Percentiles rank a stretch among this genome's conserved stretches.
Evolutionary conservation across 2,113 vertebrate species (phyloP).

Genomic region (Trogon melanurus): DNA sequence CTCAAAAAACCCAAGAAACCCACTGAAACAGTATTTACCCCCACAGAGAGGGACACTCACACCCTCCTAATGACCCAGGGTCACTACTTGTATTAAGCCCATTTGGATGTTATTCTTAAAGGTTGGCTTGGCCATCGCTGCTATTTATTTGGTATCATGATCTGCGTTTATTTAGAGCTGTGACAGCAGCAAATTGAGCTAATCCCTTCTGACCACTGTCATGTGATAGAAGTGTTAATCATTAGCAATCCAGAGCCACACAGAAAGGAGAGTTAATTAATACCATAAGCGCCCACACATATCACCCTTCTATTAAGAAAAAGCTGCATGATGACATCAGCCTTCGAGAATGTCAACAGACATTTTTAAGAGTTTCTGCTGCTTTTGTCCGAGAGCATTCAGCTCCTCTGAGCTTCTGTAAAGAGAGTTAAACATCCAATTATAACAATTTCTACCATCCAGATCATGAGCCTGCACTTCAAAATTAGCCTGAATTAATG

Average conservation of each 20-base stretch:
- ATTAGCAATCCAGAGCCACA: neutral
- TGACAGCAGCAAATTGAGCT: neutral
- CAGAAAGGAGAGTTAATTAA: conserved; percentile 8
- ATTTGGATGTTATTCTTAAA: neutral
- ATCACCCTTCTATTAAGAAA: neutral
- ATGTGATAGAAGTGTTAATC: neutral
- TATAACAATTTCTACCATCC: conserved; percentile 50
- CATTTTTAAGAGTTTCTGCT: conserved; percentile 18
- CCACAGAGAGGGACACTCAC: too few relatives aligned
- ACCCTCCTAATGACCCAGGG: neutral
- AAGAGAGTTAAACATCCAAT: conserved; percentile 57
- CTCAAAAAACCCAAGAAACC: neutral
- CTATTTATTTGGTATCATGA: neutral
- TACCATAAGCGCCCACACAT: neutral
- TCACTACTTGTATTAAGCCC: neutral
- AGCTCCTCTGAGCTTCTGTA: conserved; percentile 7
- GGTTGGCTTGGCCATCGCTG: neutral
- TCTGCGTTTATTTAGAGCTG: neutral
- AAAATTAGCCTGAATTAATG: conserved; percentile 46
- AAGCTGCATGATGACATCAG: neutral
- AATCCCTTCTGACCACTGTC: neutral
- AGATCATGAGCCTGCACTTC: conserved; percentile 19
- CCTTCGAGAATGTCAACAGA: neutral
- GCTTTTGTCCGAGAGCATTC: neutral
- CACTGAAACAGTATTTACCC: neutral